phyloP scores from a whole-genome alignment of 35 echinoderm and acorn worm genomes.

The Holothuria glaberrima region DNA sequence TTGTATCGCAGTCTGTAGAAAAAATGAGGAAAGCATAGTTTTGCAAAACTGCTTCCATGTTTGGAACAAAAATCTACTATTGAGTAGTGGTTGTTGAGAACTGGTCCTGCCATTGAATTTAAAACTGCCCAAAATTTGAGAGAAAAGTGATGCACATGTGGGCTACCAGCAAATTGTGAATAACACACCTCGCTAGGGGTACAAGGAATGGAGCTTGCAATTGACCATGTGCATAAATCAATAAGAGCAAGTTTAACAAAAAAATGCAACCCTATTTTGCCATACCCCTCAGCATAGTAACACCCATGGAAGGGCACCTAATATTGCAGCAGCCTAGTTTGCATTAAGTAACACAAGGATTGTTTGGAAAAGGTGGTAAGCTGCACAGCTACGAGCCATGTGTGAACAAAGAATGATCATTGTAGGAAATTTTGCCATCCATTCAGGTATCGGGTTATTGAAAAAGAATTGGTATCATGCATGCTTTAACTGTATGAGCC shows the following conservation, averaged over 20 bases:
- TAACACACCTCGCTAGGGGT: too few relatives aligned
- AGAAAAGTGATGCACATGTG: slow-evolving; percentile 1
- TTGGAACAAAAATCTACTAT: neutral
- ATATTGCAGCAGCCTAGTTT: too few relatives aligned
- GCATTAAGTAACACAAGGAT: too few relatives aligned
- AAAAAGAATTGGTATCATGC: slow-evolving; percentile 7
- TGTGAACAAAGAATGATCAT: neutral
- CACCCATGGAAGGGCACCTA: too few relatives aligned
- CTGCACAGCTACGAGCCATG: slow-evolving; percentile 1
- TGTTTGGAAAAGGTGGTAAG: too few relatives aligned
- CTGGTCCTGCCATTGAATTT: slow-evolving; percentile 2
- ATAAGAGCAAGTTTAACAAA: too few relatives aligned
- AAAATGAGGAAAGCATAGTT: slow-evolving; percentile 3
- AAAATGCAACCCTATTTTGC: too few relatives aligned
- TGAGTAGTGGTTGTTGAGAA: neutral
- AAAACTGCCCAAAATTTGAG: neutral
- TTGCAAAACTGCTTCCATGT: neutral
- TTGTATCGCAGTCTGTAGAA: neutral
- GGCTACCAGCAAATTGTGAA: neutral
- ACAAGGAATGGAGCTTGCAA: too few relatives aligned
- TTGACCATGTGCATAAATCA: too few relatives aligned
- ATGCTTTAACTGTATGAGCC: neutral
- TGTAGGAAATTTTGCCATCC: neutral
- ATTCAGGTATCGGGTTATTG: neutral
- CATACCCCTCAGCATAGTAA: too few relatives aligned